These are phyloP conservation scores for Dendronephthya gigantea DNA, from an alignment of 64 coral and sea anemone genomes.

Conservation along the genomic window DNA sequence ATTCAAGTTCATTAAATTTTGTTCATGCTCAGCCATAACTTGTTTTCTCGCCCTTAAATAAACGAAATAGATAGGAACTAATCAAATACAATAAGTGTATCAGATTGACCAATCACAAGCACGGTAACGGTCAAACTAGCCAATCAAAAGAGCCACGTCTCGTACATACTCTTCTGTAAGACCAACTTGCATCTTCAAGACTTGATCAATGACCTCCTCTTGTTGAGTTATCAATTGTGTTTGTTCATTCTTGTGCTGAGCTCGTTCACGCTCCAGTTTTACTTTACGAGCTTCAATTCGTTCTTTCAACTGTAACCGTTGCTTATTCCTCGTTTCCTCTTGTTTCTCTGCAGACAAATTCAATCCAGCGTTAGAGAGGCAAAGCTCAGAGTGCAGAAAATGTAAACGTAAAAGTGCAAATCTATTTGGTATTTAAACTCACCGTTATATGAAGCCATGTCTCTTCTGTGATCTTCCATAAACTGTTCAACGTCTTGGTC, in stretches of 20 bases:
- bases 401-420: neutral
- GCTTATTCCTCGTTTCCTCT: constrained; percentile 31
- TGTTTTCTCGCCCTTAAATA: constrained; percentile 62
- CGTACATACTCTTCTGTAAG: constrained; percentile 56
- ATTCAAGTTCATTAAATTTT: constrained; percentile 71
- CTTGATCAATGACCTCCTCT: constrained; percentile 58
- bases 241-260: constrained; percentile 43
- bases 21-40: constrained; percentile 94
- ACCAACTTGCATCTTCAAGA: constrained; percentile 55
- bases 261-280: constrained; percentile 44
- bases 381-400: neutral
- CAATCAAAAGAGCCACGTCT: no score
- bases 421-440: neutral
- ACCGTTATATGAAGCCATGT: neutral
- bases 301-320: constrained; percentile 38
- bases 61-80: neutral
- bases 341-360: constrained; percentile 24
- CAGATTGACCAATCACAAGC: no score
- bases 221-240: constrained; percentile 42
- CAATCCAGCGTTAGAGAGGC: neutral
- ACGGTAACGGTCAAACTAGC: no score
- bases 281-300: constrained; percentile 43
- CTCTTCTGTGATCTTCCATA: neutral
- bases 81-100: no score
- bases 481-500: neutral